Conservation (phyloP, 2,888 invertebrate species). For the Euplagia quadripunctaria region DNA sequence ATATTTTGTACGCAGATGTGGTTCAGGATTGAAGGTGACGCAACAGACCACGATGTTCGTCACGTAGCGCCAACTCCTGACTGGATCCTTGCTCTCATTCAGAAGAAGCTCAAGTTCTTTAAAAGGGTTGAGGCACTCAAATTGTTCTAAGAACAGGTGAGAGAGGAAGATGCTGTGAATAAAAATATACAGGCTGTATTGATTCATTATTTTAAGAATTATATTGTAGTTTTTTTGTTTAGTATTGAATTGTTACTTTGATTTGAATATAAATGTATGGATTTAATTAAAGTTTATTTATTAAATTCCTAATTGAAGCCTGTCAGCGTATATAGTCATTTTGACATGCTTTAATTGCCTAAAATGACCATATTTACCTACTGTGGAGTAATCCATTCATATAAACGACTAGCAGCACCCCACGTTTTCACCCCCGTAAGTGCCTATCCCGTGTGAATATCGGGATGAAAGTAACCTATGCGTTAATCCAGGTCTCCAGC, state of each 20-base stretch:
- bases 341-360: no score
- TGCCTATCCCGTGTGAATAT: no score
- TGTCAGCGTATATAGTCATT: no score
- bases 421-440: no score
- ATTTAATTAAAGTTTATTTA: no score
- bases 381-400: not conserved
- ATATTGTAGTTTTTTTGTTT: not conserved
- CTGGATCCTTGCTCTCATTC: constrained; percentile 69
- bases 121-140: constrained; percentile 63
- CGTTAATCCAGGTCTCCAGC: no score
- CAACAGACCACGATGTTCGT: constrained; percentile 70
- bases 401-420: no score
- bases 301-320: no score
- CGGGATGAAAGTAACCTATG: no score
- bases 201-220: not conserved
- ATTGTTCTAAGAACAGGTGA: constrained; percentile 48
- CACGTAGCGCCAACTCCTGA: constrained; percentile 64
- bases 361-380: no score
- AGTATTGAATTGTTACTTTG: not conserved
- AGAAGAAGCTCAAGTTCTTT: constrained; percentile 72
- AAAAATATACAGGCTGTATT: not conserved
- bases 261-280: not conserved
- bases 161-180: not conserved
- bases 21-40: constrained; percentile 75
- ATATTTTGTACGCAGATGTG: constrained; percentile 61